Base-by-base conservation (phyloP, 2,797 vertebrate genomes). In the Psittacula derbiana region DNA sequence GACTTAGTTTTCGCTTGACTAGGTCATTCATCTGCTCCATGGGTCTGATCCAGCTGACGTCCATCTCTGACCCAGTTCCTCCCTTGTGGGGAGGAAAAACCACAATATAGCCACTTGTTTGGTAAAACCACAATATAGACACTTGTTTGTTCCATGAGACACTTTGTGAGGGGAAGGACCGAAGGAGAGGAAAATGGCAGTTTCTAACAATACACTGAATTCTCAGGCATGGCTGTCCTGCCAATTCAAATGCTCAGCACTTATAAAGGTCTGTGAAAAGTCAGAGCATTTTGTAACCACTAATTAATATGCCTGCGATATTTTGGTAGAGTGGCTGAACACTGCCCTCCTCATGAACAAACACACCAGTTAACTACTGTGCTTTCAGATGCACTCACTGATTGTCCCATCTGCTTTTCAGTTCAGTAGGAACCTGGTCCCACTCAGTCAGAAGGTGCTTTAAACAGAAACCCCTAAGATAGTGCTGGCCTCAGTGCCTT, bases 211-310 rank as follows among this genome's bases (percentile, higher is more conserved):
- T 81, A 46, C 4, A 95, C 94, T 93, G 87, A 72, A 85, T 91
- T 95, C 89, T 91, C 66, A 93, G 88, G 83, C 96, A 60, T 50
- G 33, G 75, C 88, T 94, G 40, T 85, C 41, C 87, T 79, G 82
- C 61, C 44, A 69, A 3, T 36, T 88, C 24, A 96, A 97, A 93
- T 92, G 61, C n/a, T 91, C 67, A 46, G 80, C 44, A 67, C 41
- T 95, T 86, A 30, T 0, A 84, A 84, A 84, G 28, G 47, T 67
- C 90, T 93, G 80, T 93, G 90, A 94, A 82, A 93, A 90, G 44
- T 71, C 16, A 30, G 38, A 87, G 74, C 47, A 43, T 94, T 92
- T 86, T 67, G 21, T 95, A 83, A 90, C 93, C 91, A 92, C 95
- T 95, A 61, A 64, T 92, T 80, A 72, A 71, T 85, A 89, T 41